phyloP scores from a whole-genome alignment of 2,797 vertebrate species.

The Mastacembelus armatus region DNA sequence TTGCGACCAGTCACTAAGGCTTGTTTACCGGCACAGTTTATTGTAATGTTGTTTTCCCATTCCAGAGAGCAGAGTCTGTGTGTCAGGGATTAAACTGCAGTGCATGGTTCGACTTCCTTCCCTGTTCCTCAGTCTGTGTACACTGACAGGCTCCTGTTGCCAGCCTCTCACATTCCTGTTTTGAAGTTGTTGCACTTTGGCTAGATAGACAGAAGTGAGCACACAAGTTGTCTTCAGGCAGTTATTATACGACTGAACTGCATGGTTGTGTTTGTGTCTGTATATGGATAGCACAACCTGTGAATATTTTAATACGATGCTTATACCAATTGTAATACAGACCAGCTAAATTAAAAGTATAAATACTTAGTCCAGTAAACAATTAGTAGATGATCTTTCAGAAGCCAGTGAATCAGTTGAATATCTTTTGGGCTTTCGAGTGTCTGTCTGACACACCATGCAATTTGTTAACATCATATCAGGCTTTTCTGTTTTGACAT shows the following conservation, averaged over 20 bases:
- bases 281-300: too few species aligned
- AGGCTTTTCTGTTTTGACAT: too few species aligned
- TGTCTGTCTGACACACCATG: too few species aligned
- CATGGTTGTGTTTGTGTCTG: not conserved
- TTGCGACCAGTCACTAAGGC: slow-evolving; percentile 21
- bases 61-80: slow-evolving; percentile 28
- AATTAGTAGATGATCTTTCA: too few species aligned
- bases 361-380: not conserved
- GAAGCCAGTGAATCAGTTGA: too few species aligned
- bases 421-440: too few species aligned
- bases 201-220: slow-evolving; percentile 5
- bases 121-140: slow-evolving; percentile 12
- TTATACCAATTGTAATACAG: too few species aligned
- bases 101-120: slow-evolving; percentile 24
- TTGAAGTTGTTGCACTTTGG: slow-evolving; percentile 27
- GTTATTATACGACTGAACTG: slow-evolving; percentile 31
- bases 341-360: not conserved
- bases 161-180: slow-evolving; percentile 43
- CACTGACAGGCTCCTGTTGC: slow-evolving; percentile 27
- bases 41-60: slow-evolving; percentile 9
- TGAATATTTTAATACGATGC: not conserved
- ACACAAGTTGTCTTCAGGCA: slow-evolving; percentile 24
- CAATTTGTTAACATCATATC: too few species aligned
- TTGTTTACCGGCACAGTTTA: slow-evolving; percentile 36
- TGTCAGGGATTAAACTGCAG: slow-evolving; percentile 34